Evolutionary conservation across 2,113 vertebrate species (phyloP), one percentile per base, ranked within the genome.

Genomic region (Engystomops pustulosus): DNA sequence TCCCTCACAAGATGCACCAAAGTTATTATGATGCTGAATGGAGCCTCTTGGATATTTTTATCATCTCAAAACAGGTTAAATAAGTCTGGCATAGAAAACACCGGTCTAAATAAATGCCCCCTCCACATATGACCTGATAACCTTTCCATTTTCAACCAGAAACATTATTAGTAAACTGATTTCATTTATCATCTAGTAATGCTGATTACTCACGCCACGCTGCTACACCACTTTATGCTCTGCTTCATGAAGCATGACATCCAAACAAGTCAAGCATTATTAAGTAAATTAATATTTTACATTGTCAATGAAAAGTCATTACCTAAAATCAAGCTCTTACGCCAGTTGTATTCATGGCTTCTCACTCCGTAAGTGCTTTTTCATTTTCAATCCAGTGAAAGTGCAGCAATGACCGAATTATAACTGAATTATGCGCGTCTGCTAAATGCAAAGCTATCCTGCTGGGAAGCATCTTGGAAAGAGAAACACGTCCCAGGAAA

Each of bases 241-340:
- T 55, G 80, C 45, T 55, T 20, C 27, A 47, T 76, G 11, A 76
- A 83, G 58, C 72, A 38, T 38, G 41, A 41, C 23, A 53, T 51
- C 6, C 17, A n/a, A 76, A 49, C 41, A 69, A 69, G 14, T 44
- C 27, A 65, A 77, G 60, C 60, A 47, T 69, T 60, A 34, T 23
- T 77, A 78, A 53, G n/a, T 51, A 68, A 20, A 84, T 84, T 38
- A 84, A 84, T 84, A 84, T 84, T 84, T 84, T 69, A 84, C 62
- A 83, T 36, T 18, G 3, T 11, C 81, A 77, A 27, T 60, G 12
- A 82, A 8, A 76, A 41, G 8, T 68, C 58, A 67, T 77, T 45
- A 84, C 58, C 27, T 45, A 45, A 20, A 83, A 71, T 38, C n/a
- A 41, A n/a, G 38, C 71, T 69, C 47, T 67, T 69, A 51, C 81